These are phyloP conservation scores for Orthosia incerta DNA, from an alignment of 2,888 invertebrate genomes.

Conservation along the genomic window DNA sequence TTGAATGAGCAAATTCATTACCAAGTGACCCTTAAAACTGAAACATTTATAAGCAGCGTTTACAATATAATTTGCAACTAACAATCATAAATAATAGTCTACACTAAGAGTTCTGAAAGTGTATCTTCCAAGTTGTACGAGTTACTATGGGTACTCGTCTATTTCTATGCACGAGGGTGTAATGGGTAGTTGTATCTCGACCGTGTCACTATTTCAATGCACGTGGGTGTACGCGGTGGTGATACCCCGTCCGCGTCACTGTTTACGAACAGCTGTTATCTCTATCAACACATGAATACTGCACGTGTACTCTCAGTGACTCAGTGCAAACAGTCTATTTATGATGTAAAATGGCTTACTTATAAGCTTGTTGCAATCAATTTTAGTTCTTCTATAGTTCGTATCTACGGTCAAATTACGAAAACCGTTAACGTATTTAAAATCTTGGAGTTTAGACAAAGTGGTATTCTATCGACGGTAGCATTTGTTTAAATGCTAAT, in stretches of 20 bases:
- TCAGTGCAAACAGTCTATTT: background rate
- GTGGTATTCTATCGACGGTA: too few relatives aligned
- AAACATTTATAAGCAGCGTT: too few relatives aligned
- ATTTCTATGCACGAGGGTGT: background rate
- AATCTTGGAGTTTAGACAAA: background rate
- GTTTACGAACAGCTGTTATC: constrained; percentile 17
- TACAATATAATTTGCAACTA: background rate
- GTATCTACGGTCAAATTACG: background rate
- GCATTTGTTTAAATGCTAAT: too few relatives aligned
- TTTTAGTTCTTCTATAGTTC: too few relatives aligned
- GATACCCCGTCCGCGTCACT: background rate
- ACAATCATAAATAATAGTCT: background rate
- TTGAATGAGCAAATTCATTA: too few relatives aligned
- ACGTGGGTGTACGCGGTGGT: constrained; percentile 7
- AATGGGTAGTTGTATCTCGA: background rate
- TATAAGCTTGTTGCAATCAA: background rate
- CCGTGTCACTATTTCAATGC: constrained; percentile 12
- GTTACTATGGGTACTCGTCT: background rate
- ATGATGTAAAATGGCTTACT: background rate
- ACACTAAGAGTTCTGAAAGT: too few relatives aligned
- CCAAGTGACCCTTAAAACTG: too few relatives aligned
- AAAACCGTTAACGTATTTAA: background rate
- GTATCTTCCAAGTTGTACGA: background rate
- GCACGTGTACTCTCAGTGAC: background rate
- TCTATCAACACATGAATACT: constrained; percentile 6